A percentile compares a stretch with the other conserved stretches of the same genome.
Conservation (phyloP, 2,888 invertebrate genomes). For the Agrotis ipsilon region DNA sequence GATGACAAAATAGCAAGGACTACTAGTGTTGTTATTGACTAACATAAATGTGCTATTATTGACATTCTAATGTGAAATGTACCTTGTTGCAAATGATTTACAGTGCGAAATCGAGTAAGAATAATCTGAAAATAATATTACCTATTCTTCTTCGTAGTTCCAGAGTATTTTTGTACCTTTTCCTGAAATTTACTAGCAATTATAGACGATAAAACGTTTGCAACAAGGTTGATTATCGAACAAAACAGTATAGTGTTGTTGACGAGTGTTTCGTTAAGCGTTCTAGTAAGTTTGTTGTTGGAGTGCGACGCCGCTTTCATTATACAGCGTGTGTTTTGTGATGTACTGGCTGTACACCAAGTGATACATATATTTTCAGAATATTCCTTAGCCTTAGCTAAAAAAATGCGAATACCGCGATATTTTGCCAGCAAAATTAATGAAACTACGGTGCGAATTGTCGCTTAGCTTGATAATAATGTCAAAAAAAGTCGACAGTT, state of each 20-base stretch:
- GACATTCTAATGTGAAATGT: conserved; percentile 34
- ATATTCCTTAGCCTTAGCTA: no score
- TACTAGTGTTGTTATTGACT: conserved; percentile 28
- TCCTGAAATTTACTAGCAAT: not conserved
- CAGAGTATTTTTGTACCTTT: conserved; percentile 43
- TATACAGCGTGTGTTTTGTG: conserved; percentile 62
- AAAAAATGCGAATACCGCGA: no score
- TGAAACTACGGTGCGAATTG: not conserved
- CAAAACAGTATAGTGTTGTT: conserved; percentile 62
- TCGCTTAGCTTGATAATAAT: not conserved
- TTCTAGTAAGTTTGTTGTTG: conserved; percentile 70
- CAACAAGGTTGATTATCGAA: conserved; percentile 59
- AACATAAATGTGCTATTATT: conserved; percentile 49
- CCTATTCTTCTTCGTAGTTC: conserved; percentile 2
- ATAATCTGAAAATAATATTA: not conserved
- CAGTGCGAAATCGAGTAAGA: not conserved
- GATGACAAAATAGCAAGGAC: conserved; percentile 55
- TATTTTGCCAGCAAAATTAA: no score
- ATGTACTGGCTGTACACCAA: conserved; percentile 40
- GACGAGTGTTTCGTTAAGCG: conserved; percentile 64
- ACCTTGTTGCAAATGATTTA: conserved; percentile 54
- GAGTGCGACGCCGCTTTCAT: conserved; percentile 61
- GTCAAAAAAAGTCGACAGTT: no score
- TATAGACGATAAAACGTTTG: conserved; percentile 29
- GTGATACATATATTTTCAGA: conserved; percentile 20